phyloP scores from a whole-genome alignment of 1,140 invertebrate species.

The Platorchestia sp. region DNA sequence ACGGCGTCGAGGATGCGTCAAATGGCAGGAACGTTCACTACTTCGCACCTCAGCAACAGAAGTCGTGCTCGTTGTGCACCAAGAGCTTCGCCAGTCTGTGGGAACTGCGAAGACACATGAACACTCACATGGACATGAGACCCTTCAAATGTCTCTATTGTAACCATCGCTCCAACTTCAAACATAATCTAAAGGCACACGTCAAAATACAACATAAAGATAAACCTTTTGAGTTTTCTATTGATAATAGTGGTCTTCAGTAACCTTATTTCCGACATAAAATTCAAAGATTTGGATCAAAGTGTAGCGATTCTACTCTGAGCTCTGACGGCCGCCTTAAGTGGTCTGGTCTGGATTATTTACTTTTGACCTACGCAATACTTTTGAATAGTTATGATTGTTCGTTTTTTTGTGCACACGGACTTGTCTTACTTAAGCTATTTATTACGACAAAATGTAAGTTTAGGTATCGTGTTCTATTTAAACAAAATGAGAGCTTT shows the following conservation, averaged over 20 bases:
- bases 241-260: conserved; percentile 46
- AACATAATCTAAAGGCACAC: conserved; percentile 66
- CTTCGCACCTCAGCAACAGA: neutral
- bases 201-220: conserved; percentile 63
- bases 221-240: conserved; percentile 64
- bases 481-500: neutral
- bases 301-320: neutral
- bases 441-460: neutral
- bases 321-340: neutral
- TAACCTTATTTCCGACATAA: neutral
- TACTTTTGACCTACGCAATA: neutral
- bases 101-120: conserved; percentile 69
- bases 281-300: neutral
- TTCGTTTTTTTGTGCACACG: neutral
- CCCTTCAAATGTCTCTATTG: conserved; percentile 75
- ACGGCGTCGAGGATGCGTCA: neutral
- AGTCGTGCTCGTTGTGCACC: conserved; percentile 60
- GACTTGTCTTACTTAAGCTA: neutral
- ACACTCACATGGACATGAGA: conserved; percentile 72
- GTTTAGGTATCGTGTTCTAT: neutral
- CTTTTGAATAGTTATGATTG: too few species aligned
- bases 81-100: conserved; percentile 65
- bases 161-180: conserved; percentile 67
- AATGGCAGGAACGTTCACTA: neutral
- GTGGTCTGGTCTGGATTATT: neutral